Percentiles rank a stretch among this genome's conserved stretches.
These are phyloP conservation scores for Lysiphlebus fabarum DNA, from an alignment of 1,140 invertebrate genomes.

Conservation along the genomic window DNA sequence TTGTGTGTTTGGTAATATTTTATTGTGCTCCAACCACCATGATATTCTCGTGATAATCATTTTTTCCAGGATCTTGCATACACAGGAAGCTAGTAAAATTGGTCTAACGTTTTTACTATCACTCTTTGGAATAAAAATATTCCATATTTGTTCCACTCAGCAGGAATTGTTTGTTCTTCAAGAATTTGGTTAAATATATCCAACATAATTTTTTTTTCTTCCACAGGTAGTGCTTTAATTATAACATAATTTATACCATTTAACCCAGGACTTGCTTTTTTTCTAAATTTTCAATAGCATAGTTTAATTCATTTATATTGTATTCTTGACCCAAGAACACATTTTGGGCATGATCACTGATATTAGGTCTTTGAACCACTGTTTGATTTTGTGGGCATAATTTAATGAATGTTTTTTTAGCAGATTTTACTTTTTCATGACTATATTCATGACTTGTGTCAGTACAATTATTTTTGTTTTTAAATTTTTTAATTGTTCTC, in stretches of 20 bases:
- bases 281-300: too few species aligned
- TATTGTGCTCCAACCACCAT: conserved; percentile 17
- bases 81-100: conserved; percentile 25
- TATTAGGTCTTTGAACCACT: too few species aligned
- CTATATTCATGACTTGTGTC: background rate
- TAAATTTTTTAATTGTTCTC: conserved; percentile 16
- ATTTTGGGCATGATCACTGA: too few species aligned
- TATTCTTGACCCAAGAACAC: too few species aligned
- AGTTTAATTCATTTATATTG: too few species aligned
- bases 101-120: conserved; percentile 30
- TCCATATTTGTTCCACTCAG: conserved; percentile 26
- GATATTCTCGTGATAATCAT: conserved; percentile 18
- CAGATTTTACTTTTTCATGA: background rate
- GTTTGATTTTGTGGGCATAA: too few species aligned
- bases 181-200: conserved; percentile 31
- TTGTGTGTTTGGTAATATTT: conserved; percentile 18
- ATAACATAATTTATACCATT: conserved; percentile 30
- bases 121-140: conserved; percentile 30
- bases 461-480: background rate
- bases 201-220: conserved; percentile 21
- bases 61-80: conserved; percentile 25
- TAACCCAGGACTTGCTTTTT: conserved; percentile 15
- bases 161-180: conserved; percentile 17
- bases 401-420: too few species aligned
- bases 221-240: conserved; percentile 21